phyloP scores from a whole-genome alignment of 1,140 invertebrate species.

The Bicyclus anynana region DNA sequence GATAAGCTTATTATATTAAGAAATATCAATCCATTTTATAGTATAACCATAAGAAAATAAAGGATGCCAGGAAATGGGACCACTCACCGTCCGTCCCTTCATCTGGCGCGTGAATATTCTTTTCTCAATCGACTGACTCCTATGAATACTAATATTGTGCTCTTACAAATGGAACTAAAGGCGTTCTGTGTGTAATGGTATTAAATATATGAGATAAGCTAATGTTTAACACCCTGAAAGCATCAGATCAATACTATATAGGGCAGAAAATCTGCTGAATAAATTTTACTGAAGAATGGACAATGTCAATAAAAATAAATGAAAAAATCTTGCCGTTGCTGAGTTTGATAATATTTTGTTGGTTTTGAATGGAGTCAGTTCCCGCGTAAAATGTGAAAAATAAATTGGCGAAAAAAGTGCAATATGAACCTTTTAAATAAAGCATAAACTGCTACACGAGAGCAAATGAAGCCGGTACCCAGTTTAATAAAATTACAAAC shows the following conservation, averaged over 20 bases:
- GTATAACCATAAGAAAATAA: constrained; percentile 38
- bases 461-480: constrained; percentile 16
- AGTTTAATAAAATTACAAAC: constrained; percentile 20
- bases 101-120: constrained; percentile 62
- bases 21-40: too few relatives aligned
- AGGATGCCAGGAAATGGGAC: constrained; percentile 57
- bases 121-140: constrained; percentile 70
- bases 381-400: too few relatives aligned
- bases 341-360: too few relatives aligned
- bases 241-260: too few relatives aligned
- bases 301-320: too few relatives aligned
- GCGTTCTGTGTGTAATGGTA: constrained; percentile 29
- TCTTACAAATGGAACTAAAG: constrained; percentile 50
- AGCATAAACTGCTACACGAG: background rate
- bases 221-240: background rate
- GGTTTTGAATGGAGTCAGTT: too few relatives aligned
- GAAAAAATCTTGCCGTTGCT: too few relatives aligned
- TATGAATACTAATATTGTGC: constrained; percentile 70
- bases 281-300: too few relatives aligned
- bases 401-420: too few relatives aligned
- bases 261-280: too few relatives aligned
- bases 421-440: constrained; percentile 18
- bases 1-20: too few relatives aligned
- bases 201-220: constrained; percentile 9
- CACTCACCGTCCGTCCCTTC: constrained; percentile 59